Evolutionary conservation across 64 coral and sea anemone genomes (phyloP).

Genomic region (Pocillopora verrucosa): DNA sequence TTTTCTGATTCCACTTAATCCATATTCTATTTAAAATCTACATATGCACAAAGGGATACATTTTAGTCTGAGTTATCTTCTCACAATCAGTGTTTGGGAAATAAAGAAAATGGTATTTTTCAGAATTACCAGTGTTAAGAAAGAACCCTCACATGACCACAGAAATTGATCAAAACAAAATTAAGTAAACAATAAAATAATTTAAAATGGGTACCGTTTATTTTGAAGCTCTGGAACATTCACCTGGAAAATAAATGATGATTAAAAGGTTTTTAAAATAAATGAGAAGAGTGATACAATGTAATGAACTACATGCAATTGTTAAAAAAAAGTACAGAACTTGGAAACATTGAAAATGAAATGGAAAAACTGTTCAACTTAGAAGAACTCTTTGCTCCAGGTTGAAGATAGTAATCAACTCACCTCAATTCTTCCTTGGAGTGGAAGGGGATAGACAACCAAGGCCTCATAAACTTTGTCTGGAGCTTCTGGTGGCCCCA

Average conservation of each 20-base stretch:
- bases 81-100: no score
- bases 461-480: slow-evolving; percentile 35
- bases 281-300: background rate
- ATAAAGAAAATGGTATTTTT: no score
- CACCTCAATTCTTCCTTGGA: slow-evolving; percentile 36
- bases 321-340: background rate
- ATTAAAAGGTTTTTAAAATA: background rate
- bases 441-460: background rate
- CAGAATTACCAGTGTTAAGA: background rate
- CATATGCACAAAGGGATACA: no score
- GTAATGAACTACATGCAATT: background rate
- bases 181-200: background rate
- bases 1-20: no score
- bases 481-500: slow-evolving; percentile 1
- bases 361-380: no score
- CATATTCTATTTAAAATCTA: no score
- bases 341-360: no score
- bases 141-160: background rate
- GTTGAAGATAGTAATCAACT: background rate
- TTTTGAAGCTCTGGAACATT: slow-evolving; percentile 23
- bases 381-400: no score
- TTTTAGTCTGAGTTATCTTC: no score
- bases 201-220: background rate
- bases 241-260: background rate
- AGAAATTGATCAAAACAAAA: no score